Evolutionary conservation across 2,797 vertebrate genomes (phyloP), one percentile per base, ranked within the genome.

Genomic region (Sebastes glaucus): DNA sequence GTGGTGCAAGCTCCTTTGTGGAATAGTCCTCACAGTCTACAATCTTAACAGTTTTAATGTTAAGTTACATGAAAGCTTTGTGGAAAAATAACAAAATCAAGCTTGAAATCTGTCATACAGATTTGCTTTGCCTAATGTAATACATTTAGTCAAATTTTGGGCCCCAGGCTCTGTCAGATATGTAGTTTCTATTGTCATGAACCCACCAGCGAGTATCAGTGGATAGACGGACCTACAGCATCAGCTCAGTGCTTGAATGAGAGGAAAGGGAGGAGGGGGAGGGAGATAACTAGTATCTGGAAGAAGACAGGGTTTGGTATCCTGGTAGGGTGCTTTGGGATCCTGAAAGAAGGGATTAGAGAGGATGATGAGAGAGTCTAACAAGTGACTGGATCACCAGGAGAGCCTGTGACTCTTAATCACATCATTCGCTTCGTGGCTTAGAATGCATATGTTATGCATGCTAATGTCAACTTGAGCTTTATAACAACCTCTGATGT

Each of bases 321-420:
- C 62, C 64, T 80, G 81, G 81, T 55, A 56, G 77, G 60, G 74
- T 33, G 77, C 62, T 78, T 42, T 71, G 4, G 38, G 28, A 81
- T 84, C 77, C 65, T 87, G 77, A 91, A 89, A 89, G 83, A 79
- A 61, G n/a, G 89, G 89, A 94, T 95, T 93, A 94, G 78, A 83
- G 42, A 32, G 77, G 80, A 87, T 88, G 86, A 90, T 81, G 83
- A 82, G 67, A 82, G 49, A 71, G 69, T 71, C 64, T 85, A 86
- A 88, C 81, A 83, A 92, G 85, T 46, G 85, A 85, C 75, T 82
- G 82, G 81, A 68, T 78, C 35, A 62, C 78, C 74, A 67, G 76
- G 27, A 74, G 60, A 56, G 80, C 69, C 82, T 78, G 71, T 73
- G 59, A 72, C 35, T 71, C 33, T 74, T 6, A 61, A 3, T 71